Base-by-base conservation (phyloP, 2,888 invertebrate species). In the Hydrotaea diabolus region DNA sequence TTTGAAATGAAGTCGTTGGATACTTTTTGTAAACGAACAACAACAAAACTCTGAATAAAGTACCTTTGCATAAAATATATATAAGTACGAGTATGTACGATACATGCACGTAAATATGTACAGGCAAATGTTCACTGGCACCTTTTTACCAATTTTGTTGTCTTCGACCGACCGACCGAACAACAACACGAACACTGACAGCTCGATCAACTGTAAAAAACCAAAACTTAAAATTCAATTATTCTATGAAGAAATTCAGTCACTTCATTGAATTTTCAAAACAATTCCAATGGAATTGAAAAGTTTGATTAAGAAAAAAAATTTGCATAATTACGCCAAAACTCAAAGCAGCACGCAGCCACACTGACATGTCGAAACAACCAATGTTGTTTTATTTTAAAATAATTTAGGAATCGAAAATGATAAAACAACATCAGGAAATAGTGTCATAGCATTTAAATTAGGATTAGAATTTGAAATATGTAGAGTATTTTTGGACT, bases 401-500 rank as follows among this genome's bases (percentile, higher is more conserved):
- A 31, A 39, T 39, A 43, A 17, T 74, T 55, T 55, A 75, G 36
- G 49, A 19, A 64, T n/a, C n/a, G n/a, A n/a, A n/a, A n/a, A n/a
- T n/a, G n/a, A n/a, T n/a, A 77, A 59, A 15, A 21, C 64, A 39
- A 39, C 39, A 79, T 79, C 26, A 78, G 71, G 78, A 78, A 78
- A 72, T 21, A 26, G 55, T 19, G 9, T 17, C 11, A 53, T 17
- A 21, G 11, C 55, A 76, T 55, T n/a, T n/a, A n/a, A n/a, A n/a
- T n/a, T 9, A 62, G 43, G 62, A 73, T 73, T 64, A 49, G 53
- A 78, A 73, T 73, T 39, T 39, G 3, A 39, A 39, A 39, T 39
- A 39, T 31, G 31, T 31, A 4, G 7, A 31, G 31, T 31, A 31
- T 31, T 31, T 31, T 2, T 31, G 31, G 7, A 31, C 31, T 31